phyloP scores from a whole-genome alignment of 30 jellyfish, hydroid and myxozoan species.

The Rhopilema esculentum region DNA sequence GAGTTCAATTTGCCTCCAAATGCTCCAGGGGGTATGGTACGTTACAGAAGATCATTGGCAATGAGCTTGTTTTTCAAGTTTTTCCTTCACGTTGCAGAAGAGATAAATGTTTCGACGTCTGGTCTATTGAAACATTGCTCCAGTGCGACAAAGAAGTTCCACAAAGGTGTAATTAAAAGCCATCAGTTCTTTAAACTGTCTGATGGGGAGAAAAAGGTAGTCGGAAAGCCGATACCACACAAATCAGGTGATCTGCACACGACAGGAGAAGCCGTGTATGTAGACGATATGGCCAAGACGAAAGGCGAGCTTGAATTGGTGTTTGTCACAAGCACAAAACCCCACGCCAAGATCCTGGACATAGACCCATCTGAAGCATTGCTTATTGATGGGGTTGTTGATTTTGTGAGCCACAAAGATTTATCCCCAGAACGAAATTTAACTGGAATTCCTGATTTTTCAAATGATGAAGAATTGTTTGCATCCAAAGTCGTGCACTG shows the following conservation, averaged over 20 bases:
- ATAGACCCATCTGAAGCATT: slow-evolving; percentile 37
- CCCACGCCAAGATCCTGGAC: slow-evolving; percentile 36
- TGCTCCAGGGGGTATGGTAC: slow-evolving; percentile 63
- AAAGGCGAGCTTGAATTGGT: slow-evolving; percentile 29
- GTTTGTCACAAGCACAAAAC: slow-evolving; percentile 24
- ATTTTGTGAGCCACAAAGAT: slow-evolving; percentile 35
- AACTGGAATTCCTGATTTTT: background rate
- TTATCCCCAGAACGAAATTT: slow-evolving; percentile 12
- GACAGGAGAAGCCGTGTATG: slow-evolving; percentile 51
- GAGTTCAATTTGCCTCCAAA: slow-evolving; percentile 33
- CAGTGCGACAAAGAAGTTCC: slow-evolving; percentile 18
- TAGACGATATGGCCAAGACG: slow-evolving; percentile 40
- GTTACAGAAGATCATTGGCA: slow-evolving; percentile 42
- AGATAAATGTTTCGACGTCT: background rate
- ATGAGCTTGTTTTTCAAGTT: slow-evolving; percentile 36
- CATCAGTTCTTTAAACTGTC: slow-evolving; percentile 32
- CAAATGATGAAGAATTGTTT: slow-evolving; percentile 32
- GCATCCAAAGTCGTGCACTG: slow-evolving; percentile 35
- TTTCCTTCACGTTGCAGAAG: slow-evolving; percentile 21
- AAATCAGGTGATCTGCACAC: slow-evolving; percentile 31
- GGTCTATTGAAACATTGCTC: background rate
- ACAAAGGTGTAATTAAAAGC: slow-evolving; percentile 12
- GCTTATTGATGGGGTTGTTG: slow-evolving; percentile 36
- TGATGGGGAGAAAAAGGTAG: background rate
- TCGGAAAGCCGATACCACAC: slow-evolving; percentile 32